A percentile compares a stretch with the other conserved stretches of the same genome.
Conservation (phyloP, 2,113 vertebrate genomes). For the Pongo abelii region DNA sequence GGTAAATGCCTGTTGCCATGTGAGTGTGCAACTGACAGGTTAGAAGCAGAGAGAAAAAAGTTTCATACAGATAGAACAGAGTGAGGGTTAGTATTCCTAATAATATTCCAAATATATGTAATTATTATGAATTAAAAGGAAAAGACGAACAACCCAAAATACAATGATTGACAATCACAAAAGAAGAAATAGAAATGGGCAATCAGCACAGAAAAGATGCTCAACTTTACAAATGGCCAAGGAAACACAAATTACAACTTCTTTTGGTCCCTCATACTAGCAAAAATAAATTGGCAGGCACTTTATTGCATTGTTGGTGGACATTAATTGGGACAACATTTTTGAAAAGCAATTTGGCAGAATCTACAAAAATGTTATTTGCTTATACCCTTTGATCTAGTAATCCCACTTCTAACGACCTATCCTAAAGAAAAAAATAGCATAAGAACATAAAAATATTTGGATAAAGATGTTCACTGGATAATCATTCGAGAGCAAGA, state of each 20-base stretch:
- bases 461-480: not conserved
- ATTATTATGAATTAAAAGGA: not conserved
- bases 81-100: not conserved
- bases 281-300: not conserved
- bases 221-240: not conserved
- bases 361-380: not conserved
- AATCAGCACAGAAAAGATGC: not conserved
- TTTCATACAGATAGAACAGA: not conserved
- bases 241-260: not conserved
- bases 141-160: not conserved
- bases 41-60: not conserved
- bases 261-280: not conserved
- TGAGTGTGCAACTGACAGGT: not conserved
- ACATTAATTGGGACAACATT: not conserved
- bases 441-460: not conserved
- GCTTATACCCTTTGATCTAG: not conserved
- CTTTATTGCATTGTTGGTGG: not conserved
- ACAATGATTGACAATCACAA: not conserved
- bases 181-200: not conserved
- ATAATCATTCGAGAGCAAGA: not conserved
- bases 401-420: not conserved
- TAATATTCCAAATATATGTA: not conserved
- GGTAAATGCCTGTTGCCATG: rapidly evolving
- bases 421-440: not conserved
- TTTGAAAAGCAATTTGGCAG: slow-evolving; percentile 38